Evolutionary conservation across 2,888 invertebrate genomes (phyloP).

Genomic region (Sinotaia quadrata): DNA sequence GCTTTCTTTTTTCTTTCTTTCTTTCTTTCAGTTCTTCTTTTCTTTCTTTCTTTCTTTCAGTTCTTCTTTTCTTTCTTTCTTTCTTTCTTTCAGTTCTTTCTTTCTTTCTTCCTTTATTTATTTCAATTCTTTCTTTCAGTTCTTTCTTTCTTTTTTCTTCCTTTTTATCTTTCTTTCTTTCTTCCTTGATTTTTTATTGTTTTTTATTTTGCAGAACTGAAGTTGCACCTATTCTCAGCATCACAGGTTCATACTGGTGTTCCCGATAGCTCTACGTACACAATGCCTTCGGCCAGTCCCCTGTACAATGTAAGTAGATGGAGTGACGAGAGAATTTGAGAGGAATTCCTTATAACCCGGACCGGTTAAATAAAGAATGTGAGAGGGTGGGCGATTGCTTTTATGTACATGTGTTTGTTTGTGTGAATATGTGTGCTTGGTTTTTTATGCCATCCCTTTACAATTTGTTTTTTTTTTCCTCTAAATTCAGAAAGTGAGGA

Average conservation of each 20-base stretch:
- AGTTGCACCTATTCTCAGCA: constrained; percentile 18
- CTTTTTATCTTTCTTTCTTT: neutral
- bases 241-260: constrained; percentile 1
- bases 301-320: constrained; percentile 27
- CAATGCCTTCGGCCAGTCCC: constrained; percentile 34
- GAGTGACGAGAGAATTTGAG: neutral
- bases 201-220: constrained; percentile 18
- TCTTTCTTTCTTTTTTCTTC: neutral
- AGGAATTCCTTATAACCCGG: no score
- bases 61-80: neutral
- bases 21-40: neutral
- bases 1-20: constrained; percentile 9
- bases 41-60: neutral
- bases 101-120: neutral
- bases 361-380: no score
- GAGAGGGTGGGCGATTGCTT: no score
- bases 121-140: neutral
- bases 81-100: neutral
- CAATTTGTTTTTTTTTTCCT: no score
- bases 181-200: neutral
- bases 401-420: no score
- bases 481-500: no score
- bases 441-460: no score
- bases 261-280: constrained; percentile 4
- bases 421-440: no score